Evolutionary conservation across 2,113 vertebrate genomes (phyloP).

Genomic region (Spheniscus mendiculus): DNA sequence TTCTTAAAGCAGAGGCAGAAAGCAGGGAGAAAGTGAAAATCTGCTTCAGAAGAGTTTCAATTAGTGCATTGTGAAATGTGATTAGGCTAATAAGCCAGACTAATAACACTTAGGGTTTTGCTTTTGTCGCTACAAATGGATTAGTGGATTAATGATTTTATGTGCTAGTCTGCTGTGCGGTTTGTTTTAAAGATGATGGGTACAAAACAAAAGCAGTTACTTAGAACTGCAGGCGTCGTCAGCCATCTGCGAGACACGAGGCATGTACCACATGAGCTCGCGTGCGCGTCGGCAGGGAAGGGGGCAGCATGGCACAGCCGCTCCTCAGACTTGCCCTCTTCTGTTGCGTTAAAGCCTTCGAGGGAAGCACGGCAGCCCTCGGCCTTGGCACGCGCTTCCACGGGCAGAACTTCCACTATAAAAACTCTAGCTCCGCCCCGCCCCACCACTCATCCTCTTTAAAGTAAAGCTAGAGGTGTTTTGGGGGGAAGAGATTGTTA

Average conservation of each 20-base stretch:
- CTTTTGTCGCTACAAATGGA: constrained; percentile 26
- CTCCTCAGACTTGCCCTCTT: rapidly evolving
- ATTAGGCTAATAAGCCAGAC: constrained; percentile 17
- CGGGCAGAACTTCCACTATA: rapidly evolving
- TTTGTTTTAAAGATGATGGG: neutral
- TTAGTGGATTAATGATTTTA: constrained; percentile 38
- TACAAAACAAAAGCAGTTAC: neutral
- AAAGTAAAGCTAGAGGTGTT: neutral
- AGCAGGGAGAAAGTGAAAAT: neutral
- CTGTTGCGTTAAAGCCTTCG: neutral
- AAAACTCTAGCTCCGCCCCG: neutral
- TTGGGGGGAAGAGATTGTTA: neutral
- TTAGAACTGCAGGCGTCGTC: neutral
- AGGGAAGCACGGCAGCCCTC: neutral
- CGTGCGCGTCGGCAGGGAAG: rapidly evolving
- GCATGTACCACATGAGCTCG: rapidly evolving
- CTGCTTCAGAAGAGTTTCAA: constrained; percentile 8
- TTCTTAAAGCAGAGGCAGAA: neutral
- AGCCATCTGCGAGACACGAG: neutral
- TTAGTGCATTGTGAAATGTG: neutral
- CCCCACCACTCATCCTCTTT: neutral
- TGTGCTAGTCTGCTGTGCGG: neutral
- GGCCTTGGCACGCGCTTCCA: neutral
- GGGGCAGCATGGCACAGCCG: neutral
- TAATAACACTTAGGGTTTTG: neutral